phyloP scores from a whole-genome alignment of 2,797 vertebrate genomes.

The Agapornis canus region DNA sequence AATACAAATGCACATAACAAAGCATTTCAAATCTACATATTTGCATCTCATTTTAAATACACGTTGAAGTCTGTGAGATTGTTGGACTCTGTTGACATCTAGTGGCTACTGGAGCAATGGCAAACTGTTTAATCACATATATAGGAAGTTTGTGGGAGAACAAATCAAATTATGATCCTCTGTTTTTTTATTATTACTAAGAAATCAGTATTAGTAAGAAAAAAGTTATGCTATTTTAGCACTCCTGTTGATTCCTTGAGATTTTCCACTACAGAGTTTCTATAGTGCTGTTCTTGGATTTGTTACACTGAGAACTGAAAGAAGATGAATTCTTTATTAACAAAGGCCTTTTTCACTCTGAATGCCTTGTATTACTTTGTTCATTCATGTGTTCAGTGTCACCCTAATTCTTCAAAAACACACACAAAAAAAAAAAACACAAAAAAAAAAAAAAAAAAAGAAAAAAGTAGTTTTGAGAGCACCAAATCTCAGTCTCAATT shows the following conservation, averaged over 20 bases:
- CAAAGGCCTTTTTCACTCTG: neutral
- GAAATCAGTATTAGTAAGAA: neutral
- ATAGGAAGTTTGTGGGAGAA: neutral
- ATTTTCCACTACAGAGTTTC: neutral
- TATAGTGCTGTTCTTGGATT: neutral
- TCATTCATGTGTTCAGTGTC: neutral
- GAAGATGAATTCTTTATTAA: neutral
- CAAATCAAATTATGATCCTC: neutral
- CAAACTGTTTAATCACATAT: neutral
- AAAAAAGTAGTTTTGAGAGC: neutral
- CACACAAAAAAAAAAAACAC: too few relatives aligned
- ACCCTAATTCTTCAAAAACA: neutral
- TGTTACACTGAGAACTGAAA: neutral
- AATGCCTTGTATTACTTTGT: neutral
- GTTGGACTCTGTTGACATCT: slow-evolving; percentile 54
- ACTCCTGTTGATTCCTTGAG: neutral
- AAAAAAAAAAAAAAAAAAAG: neutral
- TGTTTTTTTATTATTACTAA: neutral
- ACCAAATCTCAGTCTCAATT: neutral
- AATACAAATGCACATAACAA: neutral
- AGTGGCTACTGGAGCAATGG: neutral
- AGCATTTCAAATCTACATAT: neutral
- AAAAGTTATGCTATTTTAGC: neutral
- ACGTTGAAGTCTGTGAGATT: neutral
- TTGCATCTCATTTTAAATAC: neutral